Percentiles rank a stretch among this genome's conserved stretches.
These are phyloP conservation scores for Epizoanthus stellaris DNA, from an alignment of 92 coral and sea anemone species.

Conservation along the genomic window DNA sequence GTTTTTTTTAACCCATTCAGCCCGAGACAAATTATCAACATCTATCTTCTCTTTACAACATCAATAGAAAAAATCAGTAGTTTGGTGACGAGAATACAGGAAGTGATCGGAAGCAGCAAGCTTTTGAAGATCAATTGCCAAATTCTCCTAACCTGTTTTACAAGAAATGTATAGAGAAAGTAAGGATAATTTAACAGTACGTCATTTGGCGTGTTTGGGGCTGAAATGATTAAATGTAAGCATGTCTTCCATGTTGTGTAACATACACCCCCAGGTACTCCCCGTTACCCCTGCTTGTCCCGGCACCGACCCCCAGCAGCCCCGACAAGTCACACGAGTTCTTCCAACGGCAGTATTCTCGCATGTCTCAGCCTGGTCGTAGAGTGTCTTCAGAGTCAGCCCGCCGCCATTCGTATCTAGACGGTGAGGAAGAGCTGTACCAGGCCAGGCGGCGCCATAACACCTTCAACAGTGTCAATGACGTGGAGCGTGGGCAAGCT, in stretches of 20 bases:
- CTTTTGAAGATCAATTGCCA: too few relatives aligned
- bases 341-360: conserved; percentile 66
- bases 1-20: too few relatives aligned
- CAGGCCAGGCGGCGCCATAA: conserved; percentile 59
- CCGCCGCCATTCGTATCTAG: conserved; percentile 55
- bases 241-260: background rate
- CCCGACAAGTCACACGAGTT: conserved; percentile 75
- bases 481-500: conserved; percentile 46
- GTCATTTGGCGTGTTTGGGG: too few relatives aligned
- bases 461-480: conserved; percentile 61
- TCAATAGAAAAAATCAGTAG: too few relatives aligned
- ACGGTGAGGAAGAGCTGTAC: conserved; percentile 53
- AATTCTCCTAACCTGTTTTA: too few relatives aligned
- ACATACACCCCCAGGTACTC: conserved; percentile 65
- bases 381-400: conserved; percentile 29
- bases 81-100: too few relatives aligned
- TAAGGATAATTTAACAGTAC: too few relatives aligned
- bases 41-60: too few relatives aligned
- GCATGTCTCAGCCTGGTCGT: conserved; percentile 59
- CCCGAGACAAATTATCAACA: too few relatives aligned
- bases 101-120: too few relatives aligned
- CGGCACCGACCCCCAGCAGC: conserved; percentile 96
- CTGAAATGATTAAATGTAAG: too few relatives aligned
- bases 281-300: conserved; percentile 81
- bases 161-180: too few relatives aligned